Evolutionary conservation across 2,797 vertebrate species (phyloP).

Genomic region (Enteromius paludinosus): DNA sequence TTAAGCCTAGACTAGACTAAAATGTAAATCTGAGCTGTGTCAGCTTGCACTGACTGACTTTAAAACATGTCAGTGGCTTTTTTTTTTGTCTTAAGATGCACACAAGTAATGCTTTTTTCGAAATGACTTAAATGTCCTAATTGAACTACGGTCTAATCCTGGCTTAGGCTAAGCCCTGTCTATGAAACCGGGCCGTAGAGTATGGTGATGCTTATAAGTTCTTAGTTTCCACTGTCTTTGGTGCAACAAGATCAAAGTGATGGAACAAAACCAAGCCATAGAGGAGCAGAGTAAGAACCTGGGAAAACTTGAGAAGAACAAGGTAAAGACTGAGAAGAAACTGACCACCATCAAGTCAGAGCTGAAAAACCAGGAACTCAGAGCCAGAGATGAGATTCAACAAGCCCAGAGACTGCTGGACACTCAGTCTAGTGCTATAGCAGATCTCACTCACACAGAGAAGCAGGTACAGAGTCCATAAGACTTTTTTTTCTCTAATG

Average conservation of each 20-base stretch:
- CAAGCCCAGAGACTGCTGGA: slow-evolving; percentile 71
- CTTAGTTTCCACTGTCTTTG: slow-evolving; percentile 65
- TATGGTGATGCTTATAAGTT: slow-evolving; percentile 37
- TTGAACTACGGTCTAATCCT: no score
- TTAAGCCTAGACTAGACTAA: no score
- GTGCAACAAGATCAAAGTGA: slow-evolving; percentile 82
- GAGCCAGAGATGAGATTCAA: slow-evolving; percentile 77
- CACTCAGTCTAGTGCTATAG: slow-evolving; percentile 75
- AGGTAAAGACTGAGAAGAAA: slow-evolving; percentile 80
- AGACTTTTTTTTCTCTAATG: background rate
- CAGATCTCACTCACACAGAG: slow-evolving; percentile 82
- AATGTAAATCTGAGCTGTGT: no score
- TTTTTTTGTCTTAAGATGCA: no score
- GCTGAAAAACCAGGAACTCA: slow-evolving; percentile 74
- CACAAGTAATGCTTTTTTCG: no score
- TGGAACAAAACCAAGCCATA: slow-evolving; percentile 85
- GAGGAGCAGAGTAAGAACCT: slow-evolving; percentile 84
- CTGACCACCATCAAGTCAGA: slow-evolving; percentile 78
- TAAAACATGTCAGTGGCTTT: no score
- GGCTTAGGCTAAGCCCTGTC: no score
- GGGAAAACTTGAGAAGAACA: slow-evolving; percentile 82
- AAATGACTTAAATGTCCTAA: no score
- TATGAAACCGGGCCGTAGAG: background rate
- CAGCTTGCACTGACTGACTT: no score
- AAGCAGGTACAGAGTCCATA: slow-evolving; percentile 77